A percentile compares a stretch with the other conserved stretches of the same genome.
Conservation (phyloP, 2,888 invertebrate genomes). For the Drosophila kambysellisi region DNA sequence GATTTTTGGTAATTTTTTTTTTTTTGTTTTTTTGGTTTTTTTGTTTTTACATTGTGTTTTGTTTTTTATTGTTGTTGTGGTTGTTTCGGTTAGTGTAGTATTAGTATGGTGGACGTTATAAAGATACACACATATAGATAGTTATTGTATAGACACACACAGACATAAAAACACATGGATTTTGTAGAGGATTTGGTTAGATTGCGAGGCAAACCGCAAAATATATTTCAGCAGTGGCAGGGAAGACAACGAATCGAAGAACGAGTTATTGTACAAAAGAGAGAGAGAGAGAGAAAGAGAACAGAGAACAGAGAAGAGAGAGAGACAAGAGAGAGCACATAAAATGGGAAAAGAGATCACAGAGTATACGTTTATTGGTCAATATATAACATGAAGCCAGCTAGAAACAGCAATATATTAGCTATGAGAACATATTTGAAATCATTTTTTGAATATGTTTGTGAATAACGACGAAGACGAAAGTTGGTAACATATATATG, state of each 20-base stretch:
- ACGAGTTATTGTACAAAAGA: constrained; percentile 54
- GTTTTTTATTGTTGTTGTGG: constrained; percentile 26
- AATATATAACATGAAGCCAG: constrained; percentile 50
- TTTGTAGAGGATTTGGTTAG: constrained; percentile 17
- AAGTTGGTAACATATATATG: background rate
- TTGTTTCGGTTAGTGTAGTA: constrained; percentile 28
- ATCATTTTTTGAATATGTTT: constrained; percentile 22
- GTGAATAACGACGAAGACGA: constrained; percentile 36
- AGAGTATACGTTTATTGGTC: constrained; percentile 73
- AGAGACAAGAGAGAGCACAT: constrained; percentile 73
- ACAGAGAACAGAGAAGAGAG: constrained; percentile 39
- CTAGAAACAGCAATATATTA: constrained; percentile 57
- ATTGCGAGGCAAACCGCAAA: constrained; percentile 37
- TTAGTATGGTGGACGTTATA: constrained; percentile 28
- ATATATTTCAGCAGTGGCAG: constrained; percentile 29
- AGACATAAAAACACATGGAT: constrained; percentile 47
- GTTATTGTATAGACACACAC: constrained; percentile 42
- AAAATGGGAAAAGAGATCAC: constrained; percentile 81
- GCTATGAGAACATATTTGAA: constrained; percentile 47
- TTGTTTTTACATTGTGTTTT: constrained; percentile 45
- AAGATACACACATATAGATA: constrained; percentile 60
- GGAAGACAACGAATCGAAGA: constrained; percentile 41
- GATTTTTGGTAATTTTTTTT: background rate
- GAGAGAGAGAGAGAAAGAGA: constrained; percentile 47
- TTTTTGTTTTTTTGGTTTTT: constrained; percentile 25